Conservation (phyloP, 37 sponge, comb jelly and placozoan genomes). For the Spongia lamella region DNA sequence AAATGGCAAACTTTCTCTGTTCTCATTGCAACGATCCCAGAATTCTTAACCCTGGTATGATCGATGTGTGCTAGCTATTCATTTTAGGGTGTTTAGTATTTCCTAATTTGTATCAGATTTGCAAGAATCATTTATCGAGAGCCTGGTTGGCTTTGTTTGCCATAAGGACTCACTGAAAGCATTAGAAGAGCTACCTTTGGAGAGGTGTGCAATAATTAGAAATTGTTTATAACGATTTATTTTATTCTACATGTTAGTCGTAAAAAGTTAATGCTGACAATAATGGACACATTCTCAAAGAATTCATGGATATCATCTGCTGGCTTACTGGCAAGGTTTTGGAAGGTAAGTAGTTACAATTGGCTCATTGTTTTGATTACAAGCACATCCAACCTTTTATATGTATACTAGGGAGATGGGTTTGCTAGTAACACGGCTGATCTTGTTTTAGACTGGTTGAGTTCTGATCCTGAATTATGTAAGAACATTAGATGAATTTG, state of each 20-base stretch:
- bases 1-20: conserved; percentile 24
- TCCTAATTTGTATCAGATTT: neutral
- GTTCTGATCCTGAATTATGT: too few species aligned
- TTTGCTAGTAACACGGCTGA: too few species aligned
- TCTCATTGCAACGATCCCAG: conserved; percentile 7
- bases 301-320: conserved; percentile 8
- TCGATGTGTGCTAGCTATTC: too few species aligned
- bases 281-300: conserved; percentile 19
- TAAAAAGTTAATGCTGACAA: conserved; percentile 20
- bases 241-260: neutral
- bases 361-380: too few species aligned
- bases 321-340: conserved; percentile 22
- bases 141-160: conserved; percentile 12
- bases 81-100: too few species aligned
- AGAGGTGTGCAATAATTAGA: neutral
- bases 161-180: conserved; percentile 17
- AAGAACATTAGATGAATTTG: too few species aligned
- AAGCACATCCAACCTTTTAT: too few species aligned
- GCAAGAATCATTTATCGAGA: conserved; percentile 21
- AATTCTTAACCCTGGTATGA: conserved; percentile 1
- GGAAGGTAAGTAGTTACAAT: too few species aligned
- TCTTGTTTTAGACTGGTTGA: too few species aligned
- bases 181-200: conserved; percentile 5
- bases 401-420: too few species aligned
- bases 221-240: too few species aligned